These are phyloP conservation scores for Chrysopa pallens DNA, from an alignment of 1,140 invertebrate species.

Conservation along the genomic window DNA sequence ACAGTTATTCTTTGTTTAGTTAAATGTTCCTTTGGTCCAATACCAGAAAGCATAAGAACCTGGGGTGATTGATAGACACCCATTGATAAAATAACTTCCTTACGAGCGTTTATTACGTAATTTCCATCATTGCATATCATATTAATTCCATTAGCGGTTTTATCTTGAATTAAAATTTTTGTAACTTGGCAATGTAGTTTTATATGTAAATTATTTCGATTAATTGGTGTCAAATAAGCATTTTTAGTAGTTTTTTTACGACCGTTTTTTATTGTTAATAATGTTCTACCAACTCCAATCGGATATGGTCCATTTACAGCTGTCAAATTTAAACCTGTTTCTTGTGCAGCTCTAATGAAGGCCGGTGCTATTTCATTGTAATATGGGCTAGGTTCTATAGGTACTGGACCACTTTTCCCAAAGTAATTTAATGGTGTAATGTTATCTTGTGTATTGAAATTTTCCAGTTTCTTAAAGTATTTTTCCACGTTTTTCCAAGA, in stretches of 20 bases:
- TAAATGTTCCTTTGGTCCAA: constrained; percentile 18
- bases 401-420: constrained; percentile 12
- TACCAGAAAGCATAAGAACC: constrained; percentile 20
- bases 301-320: constrained; percentile 31
- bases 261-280: constrained; percentile 22
- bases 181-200: constrained; percentile 38
- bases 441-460: constrained; percentile 7
- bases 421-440: constrained; percentile 20
- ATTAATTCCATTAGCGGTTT: constrained; percentile 35
- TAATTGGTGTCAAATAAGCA: constrained; percentile 29
- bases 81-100: constrained; percentile 44
- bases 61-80: constrained; percentile 14
- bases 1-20: constrained; percentile 4
- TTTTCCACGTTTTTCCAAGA: constrained; percentile 37
- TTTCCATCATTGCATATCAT: constrained; percentile 28
- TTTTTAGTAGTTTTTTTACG: constrained; percentile 29
- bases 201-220: constrained; percentile 45
- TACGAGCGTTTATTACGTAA: constrained; percentile 27
- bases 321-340: constrained; percentile 28
- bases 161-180: constrained; percentile 34
- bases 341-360: constrained; percentile 29
- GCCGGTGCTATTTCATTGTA: constrained; percentile 16
- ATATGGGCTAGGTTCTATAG: constrained; percentile 9
- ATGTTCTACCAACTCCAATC: constrained; percentile 21
- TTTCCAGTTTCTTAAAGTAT: constrained; percentile 24